phyloP scores from a whole-genome alignment of 2,113 vertebrate genomes.

The Phoxinus phoxinus region DNA sequence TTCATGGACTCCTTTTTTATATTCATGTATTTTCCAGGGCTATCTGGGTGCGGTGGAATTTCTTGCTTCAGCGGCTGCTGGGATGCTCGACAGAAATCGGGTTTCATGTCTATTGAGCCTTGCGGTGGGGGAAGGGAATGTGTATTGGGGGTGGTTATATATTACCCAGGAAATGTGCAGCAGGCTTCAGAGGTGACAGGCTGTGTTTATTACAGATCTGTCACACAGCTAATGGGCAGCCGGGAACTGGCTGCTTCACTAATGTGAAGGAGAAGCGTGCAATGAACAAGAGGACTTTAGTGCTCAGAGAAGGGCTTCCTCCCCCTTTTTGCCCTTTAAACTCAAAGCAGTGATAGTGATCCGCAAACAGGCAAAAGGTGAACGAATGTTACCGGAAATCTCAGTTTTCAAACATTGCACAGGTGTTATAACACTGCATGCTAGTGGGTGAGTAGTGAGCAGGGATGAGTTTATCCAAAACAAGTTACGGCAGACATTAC shows the following conservation, averaged over 20 bases:
- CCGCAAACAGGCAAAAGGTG: not conserved
- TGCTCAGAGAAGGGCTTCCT: slow-evolving; percentile 19
- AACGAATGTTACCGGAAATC: not conserved
- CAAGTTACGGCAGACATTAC: too few species aligned
- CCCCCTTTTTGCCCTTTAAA: slow-evolving; percentile 34
- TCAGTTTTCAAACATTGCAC: not conserved
- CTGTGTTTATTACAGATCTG: slow-evolving; percentile 84
- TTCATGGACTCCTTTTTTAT: slow-evolving; percentile 79
- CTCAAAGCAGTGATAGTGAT: slow-evolving; percentile 16
- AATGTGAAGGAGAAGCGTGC: slow-evolving; percentile 64
- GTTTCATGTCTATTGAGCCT: slow-evolving; percentile 80
- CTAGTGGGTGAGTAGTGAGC: not conserved
- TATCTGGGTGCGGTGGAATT: slow-evolving; percentile 74
- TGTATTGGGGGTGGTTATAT: slow-evolving; percentile 65
- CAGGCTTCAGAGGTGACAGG: slow-evolving; percentile 81
- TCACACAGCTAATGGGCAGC: slow-evolving; percentile 81
- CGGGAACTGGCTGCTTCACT: slow-evolving; percentile 67
- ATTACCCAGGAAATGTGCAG: slow-evolving; percentile 79
- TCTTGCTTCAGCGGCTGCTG: slow-evolving; percentile 70
- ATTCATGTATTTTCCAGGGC: slow-evolving; percentile 80
- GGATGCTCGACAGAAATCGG: slow-evolving; percentile 70
- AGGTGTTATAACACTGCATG: not conserved
- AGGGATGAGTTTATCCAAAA: not conserved
- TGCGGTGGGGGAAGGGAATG: slow-evolving; percentile 62
- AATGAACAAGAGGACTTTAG: slow-evolving; percentile 28